Base-by-base conservation (phyloP, 1,140 invertebrate genomes). In the Pararge aegeria region DNA sequence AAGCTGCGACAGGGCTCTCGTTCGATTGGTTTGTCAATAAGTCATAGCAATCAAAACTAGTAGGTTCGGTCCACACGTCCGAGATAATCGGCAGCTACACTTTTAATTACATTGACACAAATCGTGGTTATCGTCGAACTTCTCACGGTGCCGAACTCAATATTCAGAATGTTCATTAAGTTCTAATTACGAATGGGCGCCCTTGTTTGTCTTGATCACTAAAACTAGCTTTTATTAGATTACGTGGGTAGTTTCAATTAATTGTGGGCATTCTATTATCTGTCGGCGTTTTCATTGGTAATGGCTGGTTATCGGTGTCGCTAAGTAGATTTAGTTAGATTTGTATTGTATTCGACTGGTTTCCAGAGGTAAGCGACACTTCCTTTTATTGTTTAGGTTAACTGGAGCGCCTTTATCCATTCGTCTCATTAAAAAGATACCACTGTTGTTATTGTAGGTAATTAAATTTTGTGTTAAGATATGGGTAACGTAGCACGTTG, bases 71-170 rank as follows among this genome's bases (percentile, higher is more conserved):
- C 73, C 71, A 70, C 79, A 78, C 78, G 75, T 71, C 78, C 59
- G 59, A 76, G 71, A 76, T 86, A 83, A 87, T 89, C 86, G 80
- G 78, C 80, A 85, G 82, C 79, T 61, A 86, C 77, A 82, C 79
- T 80, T 89, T 89, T 89, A 89, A 89, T 87, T 89, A 87, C 83
- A 77, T 55, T 87, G 87, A 89, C 87, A 89, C 84, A 89, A 87
- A 81, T 89, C 82, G 74, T 81, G 72, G 76, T 85, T 89, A 89
- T 89, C 87, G 70, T 69, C 61, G 40, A 73, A 80, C 80, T 87
- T 89, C 87, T 89, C 87, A 87, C 84, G 87, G 82, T 82, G 80
- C 77, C 73, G 70, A 72, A 78, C 83, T 84, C 75, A 80, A 88
- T 89, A 83, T 89, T 80, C 78, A 54, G 71, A 83, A 81, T 86